Evolutionary conservation across 2,797 vertebrate species (phyloP).

Genomic region (Malacoctenus gilli): DNA sequence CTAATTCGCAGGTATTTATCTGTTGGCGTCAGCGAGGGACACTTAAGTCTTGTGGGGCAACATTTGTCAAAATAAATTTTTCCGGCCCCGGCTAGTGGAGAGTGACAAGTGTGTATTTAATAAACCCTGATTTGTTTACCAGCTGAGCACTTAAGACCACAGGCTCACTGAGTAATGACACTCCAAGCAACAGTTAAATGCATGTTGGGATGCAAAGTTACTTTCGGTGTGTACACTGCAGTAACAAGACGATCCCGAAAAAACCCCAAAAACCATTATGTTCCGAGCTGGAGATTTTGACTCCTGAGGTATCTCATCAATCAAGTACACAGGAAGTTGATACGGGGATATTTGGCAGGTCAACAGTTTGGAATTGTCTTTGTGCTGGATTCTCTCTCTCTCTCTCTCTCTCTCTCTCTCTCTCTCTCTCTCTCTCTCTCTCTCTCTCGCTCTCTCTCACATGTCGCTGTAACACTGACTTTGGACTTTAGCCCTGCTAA

Average conservation of each 20-base stretch:
- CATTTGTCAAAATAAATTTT: constrained; percentile 90
- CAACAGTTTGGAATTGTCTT: constrained; percentile 24
- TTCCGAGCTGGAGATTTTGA: constrained; percentile 16
- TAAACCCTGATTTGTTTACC: constrained; percentile 86
- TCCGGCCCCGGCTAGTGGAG: constrained; percentile 77
- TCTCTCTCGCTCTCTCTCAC: constrained; percentile 1
- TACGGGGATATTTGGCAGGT: constrained; percentile 20
- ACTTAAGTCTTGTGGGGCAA: constrained; percentile 83
- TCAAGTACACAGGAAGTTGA: constrained; percentile 36
- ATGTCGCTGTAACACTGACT: constrained; percentile 7
- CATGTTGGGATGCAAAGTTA: constrained; percentile 65
- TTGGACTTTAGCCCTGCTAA: constrained; percentile 47
- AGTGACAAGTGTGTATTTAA: constrained; percentile 84
- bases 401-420: too few relatives aligned
- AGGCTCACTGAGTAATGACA: constrained; percentile 48
- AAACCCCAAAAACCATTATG: constrained; percentile 42
- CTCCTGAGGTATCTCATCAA: constrained; percentile 23
- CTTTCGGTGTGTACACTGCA: constrained; percentile 41
- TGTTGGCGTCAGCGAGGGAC: constrained; percentile 82
- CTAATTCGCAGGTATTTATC: constrained; percentile 85
- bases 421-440: background rate
- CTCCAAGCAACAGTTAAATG: constrained; percentile 67
- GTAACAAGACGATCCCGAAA: constrained; percentile 38
- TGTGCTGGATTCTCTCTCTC: too few relatives aligned
- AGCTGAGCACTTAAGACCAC: constrained; percentile 77